These are phyloP conservation scores for Chymomyza amoena DNA, from an alignment of 2,888 invertebrate species.

Conservation along the genomic window DNA sequence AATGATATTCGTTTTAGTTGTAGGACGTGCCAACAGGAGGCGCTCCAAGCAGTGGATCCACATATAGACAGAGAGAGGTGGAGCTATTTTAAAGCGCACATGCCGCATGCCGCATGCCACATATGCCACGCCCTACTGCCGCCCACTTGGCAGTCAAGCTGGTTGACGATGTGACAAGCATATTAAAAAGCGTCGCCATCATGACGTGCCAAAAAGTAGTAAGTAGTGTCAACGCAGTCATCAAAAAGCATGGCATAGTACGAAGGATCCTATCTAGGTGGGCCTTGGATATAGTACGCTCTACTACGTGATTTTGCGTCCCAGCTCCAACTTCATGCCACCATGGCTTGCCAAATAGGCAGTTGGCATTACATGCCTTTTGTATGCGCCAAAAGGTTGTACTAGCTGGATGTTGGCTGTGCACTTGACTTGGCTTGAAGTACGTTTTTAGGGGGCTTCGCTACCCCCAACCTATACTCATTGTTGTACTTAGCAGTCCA, in stretches of 20 bases:
- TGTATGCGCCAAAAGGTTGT: conserved; percentile 41
- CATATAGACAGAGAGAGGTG: conserved; percentile 12
- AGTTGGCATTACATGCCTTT: conserved; percentile 68
- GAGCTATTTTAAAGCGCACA: conserved; percentile 51
- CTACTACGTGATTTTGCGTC: conserved; percentile 1
- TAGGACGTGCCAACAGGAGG: conserved; percentile 55
- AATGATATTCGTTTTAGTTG: conserved; percentile 53
- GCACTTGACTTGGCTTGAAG: conserved; percentile 47
- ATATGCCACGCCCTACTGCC: neutral
- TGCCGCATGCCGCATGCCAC: conserved; percentile 16
- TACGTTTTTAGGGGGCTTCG: conserved; percentile 17
- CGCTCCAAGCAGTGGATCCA: conserved; percentile 23
- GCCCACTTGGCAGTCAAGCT: conserved; percentile 17
- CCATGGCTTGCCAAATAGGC: conserved; percentile 48
- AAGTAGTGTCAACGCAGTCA: conserved; percentile 63
- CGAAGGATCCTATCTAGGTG: neutral
- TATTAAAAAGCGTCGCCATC: conserved; percentile 60
- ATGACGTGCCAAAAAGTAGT: conserved; percentile 67
- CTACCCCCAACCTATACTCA: neutral
- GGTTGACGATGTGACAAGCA: conserved; percentile 65
- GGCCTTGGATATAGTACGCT: neutral
- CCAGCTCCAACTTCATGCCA: neutral
- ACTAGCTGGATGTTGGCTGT: neutral
- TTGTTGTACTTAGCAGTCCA: conserved; percentile 35
- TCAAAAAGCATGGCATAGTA: conserved; percentile 48